phyloP scores from a whole-genome alignment of 2,113 vertebrate genomes.

The Cacatua alba region DNA sequence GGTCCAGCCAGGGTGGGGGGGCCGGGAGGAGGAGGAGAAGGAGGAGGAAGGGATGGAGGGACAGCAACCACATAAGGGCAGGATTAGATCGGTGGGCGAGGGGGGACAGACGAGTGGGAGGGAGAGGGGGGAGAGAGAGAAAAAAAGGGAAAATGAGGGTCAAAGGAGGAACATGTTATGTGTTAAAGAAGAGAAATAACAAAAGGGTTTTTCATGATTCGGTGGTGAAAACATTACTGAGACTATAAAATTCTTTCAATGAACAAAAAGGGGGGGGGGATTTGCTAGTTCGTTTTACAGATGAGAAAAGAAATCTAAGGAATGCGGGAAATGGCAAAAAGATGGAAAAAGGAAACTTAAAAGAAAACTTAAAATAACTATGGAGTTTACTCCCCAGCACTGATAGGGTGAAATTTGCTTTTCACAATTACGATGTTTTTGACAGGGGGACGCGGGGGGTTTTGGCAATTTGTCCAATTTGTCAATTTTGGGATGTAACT shows the following conservation, averaged over 20 bases:
- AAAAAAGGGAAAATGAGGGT: conserved; percentile 84
- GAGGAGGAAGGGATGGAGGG: conserved; percentile 34
- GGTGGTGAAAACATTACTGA: conserved; percentile 78
- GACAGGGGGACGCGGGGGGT: conserved; percentile 38
- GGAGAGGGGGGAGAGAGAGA: conserved; percentile 71
- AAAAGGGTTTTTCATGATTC: conserved; percentile 83
- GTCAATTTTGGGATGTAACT: conserved; percentile 9
- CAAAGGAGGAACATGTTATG: conserved; percentile 86
- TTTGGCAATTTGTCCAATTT: conserved; percentile 27
- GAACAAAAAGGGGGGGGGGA: background rate
- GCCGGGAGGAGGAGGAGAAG: background rate
- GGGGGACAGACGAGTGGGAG: conserved; percentile 63
- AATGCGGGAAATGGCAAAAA: conserved; percentile 74
- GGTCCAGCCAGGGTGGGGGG: conserved; percentile 71
- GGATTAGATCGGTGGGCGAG: conserved; percentile 66
- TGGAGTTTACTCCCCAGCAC: conserved; percentile 72
- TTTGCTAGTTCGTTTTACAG: conserved; percentile 29
- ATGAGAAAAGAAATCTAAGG: conserved; percentile 74
- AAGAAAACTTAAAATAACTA: conserved; percentile 68
- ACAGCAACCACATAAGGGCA: conserved; percentile 62
- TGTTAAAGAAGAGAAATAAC: conserved; percentile 89
- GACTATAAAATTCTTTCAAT: conserved; percentile 64
- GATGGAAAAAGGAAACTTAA: conserved; percentile 72
- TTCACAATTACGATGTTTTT: background rate
- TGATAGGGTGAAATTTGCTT: conserved; percentile 35